Percentiles rank a stretch among this genome's conserved stretches.
Evolutionary conservation across 2,888 invertebrate genomes (phyloP).

Genomic region (Tenthredo scrophulariae): DNA sequence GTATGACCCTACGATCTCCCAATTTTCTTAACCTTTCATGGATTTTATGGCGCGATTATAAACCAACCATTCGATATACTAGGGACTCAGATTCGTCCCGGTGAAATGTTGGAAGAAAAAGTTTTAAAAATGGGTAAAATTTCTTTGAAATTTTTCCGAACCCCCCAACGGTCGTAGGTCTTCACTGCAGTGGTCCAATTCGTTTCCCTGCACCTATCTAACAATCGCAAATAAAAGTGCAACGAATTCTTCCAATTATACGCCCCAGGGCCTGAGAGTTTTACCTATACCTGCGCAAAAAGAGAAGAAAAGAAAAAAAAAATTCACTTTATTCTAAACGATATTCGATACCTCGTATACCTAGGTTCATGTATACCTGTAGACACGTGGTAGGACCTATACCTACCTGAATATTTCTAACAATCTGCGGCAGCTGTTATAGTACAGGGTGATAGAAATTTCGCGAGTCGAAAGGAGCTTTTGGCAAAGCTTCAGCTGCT

Average conservation of each 20-base stretch:
- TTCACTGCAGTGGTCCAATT: neutral
- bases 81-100: neutral
- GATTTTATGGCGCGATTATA: neutral
- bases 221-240: neutral
- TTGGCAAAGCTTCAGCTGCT: constrained; percentile 66
- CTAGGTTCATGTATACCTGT: neutral
- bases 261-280: neutral
- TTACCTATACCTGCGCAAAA: neutral
- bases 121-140: neutral
- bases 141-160: neutral
- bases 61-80: neutral
- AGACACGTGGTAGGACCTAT: neutral
- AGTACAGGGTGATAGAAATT: neutral
- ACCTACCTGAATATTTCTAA: constrained; percentile 9
- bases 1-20: neutral
- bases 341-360: constrained; percentile 17
- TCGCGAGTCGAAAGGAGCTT: constrained; percentile 57
- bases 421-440: constrained; percentile 26
- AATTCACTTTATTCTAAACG: neutral
- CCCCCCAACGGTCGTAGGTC: neutral
- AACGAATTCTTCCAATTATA: neutral
- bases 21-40: neutral
- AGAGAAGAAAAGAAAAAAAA: neutral
- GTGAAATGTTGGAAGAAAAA: neutral
- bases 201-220: neutral